Conservation (phyloP, 2,797 vertebrate genomes). For the Sitta carolinensis region DNA sequence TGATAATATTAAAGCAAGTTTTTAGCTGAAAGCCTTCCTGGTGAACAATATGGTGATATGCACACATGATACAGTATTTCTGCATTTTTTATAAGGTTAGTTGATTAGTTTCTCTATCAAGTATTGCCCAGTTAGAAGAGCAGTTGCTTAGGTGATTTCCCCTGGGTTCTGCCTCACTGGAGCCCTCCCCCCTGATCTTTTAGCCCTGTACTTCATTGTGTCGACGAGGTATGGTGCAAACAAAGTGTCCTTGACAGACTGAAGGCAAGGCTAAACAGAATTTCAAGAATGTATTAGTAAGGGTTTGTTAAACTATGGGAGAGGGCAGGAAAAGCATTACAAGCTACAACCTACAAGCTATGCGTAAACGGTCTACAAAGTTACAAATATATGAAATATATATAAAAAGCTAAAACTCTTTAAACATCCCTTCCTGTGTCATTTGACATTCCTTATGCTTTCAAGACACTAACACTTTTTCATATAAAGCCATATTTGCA, state of each 20-base stretch:
- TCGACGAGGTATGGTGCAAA: rapidly evolving
- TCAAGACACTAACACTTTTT: neutral
- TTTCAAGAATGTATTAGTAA: neutral
- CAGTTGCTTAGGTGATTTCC: neutral
- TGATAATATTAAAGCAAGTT: no score
- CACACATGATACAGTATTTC: rapidly evolving
- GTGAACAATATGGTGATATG: neutral
- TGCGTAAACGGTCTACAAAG: neutral
- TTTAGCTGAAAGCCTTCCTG: neutral
- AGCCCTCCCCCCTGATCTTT: neutral
- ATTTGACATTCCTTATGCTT: neutral
- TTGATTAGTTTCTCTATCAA: neutral
- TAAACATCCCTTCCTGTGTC: neutral
- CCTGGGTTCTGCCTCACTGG: neutral
- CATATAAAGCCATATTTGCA: neutral
- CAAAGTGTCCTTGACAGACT: neutral
- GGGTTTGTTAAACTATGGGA: neutral
- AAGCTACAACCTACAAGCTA: neutral
- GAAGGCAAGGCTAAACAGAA: neutral
- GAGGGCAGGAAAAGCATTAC: neutral
- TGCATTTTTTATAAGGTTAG: neutral
- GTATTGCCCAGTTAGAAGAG: neutral
- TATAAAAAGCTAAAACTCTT: neutral
- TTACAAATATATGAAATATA: neutral
- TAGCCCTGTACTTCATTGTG: neutral